These are phyloP conservation scores for Hypomecis atomaria DNA, from an alignment of 2,888 invertebrate genomes.

Conservation along the genomic window DNA sequence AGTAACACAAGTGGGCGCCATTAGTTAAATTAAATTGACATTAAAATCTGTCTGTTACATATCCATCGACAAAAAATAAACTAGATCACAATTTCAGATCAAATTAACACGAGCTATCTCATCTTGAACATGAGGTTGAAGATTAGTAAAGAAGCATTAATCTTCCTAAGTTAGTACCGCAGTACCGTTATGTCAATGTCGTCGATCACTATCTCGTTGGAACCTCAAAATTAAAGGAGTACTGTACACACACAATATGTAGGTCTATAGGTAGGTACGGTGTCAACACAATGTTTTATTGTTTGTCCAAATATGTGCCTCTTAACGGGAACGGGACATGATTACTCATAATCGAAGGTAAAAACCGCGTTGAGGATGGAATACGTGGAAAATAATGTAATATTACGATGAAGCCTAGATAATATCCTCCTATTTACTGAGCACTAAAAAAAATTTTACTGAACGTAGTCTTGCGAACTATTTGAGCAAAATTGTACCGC, in stretches of 20 bases:
- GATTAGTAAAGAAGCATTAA: slow-evolving; percentile 61
- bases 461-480: too few species aligned
- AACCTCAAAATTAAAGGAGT: slow-evolving; percentile 43
- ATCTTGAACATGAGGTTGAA: slow-evolving; percentile 36
- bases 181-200: slow-evolving; percentile 66
- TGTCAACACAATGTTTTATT: slow-evolving; percentile 31
- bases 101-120: slow-evolving; percentile 38
- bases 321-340: slow-evolving; percentile 22
- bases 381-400: slow-evolving; percentile 7
- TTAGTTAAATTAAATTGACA: neutral
- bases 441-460: too few species aligned
- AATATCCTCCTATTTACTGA: neutral
- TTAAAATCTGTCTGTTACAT: neutral
- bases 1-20: neutral
- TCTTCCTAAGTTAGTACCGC: slow-evolving; percentile 51
- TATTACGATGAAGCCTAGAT: neutral
- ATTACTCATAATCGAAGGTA: slow-evolving; percentile 19
- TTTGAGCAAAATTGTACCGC: too few species aligned
- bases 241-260: slow-evolving; percentile 22
- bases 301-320: slow-evolving; percentile 31
- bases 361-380: neutral
- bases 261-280: slow-evolving; percentile 24
- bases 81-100: slow-evolving; percentile 53
- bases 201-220: slow-evolving; percentile 49
- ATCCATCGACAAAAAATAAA: slow-evolving; percentile 33